phyloP scores from a whole-genome alignment of 2,888 invertebrate species.

The Spisula subtruncata region DNA sequence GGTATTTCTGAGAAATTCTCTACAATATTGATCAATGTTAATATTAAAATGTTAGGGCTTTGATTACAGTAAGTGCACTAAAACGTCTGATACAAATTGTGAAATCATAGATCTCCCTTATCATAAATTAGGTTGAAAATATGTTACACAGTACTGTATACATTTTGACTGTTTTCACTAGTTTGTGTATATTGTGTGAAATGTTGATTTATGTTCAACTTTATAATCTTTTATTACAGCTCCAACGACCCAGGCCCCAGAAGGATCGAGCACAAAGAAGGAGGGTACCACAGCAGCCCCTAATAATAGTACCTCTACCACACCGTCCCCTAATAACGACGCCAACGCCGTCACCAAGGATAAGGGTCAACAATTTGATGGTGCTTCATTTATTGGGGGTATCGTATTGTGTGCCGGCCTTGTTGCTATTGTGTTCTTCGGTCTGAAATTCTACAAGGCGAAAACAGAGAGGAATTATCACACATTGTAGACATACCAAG shows the following conservation, averaged over 20 bases:
- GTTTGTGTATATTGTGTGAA: too few relatives aligned
- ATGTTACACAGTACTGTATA: too few relatives aligned
- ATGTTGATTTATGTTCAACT: too few relatives aligned
- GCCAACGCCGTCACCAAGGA: constrained; percentile 21
- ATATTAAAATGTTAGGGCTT: too few relatives aligned
- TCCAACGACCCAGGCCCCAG: background rate
- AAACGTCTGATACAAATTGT: too few relatives aligned
- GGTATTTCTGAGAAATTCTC: too few relatives aligned
- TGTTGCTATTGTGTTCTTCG: constrained; percentile 93
- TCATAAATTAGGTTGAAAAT: too few relatives aligned
- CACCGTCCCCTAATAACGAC: constrained; percentile 27
- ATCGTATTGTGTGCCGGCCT: constrained; percentile 94
- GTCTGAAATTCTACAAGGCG: constrained; percentile 95
- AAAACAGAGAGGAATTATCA: constrained; percentile 95
- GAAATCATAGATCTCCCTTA: too few relatives aligned
- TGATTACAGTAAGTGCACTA: too few relatives aligned
- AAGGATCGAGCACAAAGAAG: background rate
- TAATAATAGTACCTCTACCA: background rate
- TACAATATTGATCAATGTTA: too few relatives aligned
- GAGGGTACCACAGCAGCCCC: background rate
- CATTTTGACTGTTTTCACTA: too few relatives aligned
- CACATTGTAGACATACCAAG: constrained; percentile 91
- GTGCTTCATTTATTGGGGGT: constrained; percentile 90
- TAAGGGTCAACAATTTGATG: constrained; percentile 83
- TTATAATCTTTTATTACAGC: background rate